Evolutionary conservation across 2,888 invertebrate species (phyloP), one percentile per base, ranked within the genome.

Genomic region (Steromphala cineraria): DNA sequence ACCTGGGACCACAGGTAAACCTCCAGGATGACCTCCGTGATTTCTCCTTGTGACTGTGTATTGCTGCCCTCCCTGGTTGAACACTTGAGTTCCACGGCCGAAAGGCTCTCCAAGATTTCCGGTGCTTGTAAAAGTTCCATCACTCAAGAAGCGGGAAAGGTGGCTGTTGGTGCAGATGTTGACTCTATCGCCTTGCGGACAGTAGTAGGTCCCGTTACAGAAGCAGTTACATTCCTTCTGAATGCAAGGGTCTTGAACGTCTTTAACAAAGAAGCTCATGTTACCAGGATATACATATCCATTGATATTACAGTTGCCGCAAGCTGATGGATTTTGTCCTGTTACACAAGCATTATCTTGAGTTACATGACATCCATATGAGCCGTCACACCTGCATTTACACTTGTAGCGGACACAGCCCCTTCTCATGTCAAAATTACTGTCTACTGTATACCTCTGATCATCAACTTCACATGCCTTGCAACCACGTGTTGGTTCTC

Each of bases 121-220:
- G 28, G 62, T 62, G 62, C 62, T 62, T 10, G 62, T 62, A n/a
- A 62, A 62, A 15, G 62, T 62, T 15, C 62, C 62, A 24, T 62
- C 62, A 10, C 75, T 52, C 19, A 75, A 53, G 21, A 24, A 53
- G 19, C 52, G 75, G 15, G 71, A 74, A 3, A 19, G 31, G 19
- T 36, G 71, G 19, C 24, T 74, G 13, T 67, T 21, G 13, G 80
- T 56, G 62, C 89, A 89, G 0, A 86, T 80, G 40, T 87, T 81
- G 28, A 79, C 75, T 2, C 81, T 84, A 46, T 80, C 82, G 21
- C 81, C 80, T 8, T 85, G 75, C 7, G 88, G 87, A 77, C 91
- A 91, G 15, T 81, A 80, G 15, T 83, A 85, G 0, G 82, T 74
- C 0, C 91, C 91, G 78, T 89, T 83, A 80, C 91, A 91, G 15